Conservation (phyloP, 2,113 vertebrate species). For the Calyptommatus sinebrachiatus region DNA sequence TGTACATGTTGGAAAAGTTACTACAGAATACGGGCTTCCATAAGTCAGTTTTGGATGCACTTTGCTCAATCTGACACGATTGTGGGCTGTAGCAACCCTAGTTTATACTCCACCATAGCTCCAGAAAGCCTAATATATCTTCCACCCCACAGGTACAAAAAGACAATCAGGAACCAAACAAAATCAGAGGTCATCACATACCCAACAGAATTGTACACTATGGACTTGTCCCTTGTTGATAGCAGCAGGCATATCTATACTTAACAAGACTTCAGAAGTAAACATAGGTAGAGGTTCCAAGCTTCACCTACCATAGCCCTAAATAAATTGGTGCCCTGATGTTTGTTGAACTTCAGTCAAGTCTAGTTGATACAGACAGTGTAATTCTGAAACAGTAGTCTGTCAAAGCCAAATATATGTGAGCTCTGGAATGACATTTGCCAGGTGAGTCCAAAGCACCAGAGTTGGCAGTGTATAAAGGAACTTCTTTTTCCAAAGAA, state of each 20-base stretch:
- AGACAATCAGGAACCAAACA: neutral
- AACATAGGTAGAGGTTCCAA: neutral
- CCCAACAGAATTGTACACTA: neutral
- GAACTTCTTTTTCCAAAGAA: neutral
- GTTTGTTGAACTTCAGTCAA: no score
- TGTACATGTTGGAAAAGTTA: neutral
- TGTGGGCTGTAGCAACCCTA: neutral
- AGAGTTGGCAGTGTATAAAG: neutral
- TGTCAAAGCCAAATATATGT: neutral
- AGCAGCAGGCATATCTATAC: accelerated
- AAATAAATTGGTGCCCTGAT: no score
- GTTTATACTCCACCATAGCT: neutral
- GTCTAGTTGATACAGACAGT: no score
- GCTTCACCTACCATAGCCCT: neutral
- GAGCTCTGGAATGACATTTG: neutral
- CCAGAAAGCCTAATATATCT: neutral
- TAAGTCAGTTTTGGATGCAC: neutral
- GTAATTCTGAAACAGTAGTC: no score
- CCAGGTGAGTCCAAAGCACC: neutral
- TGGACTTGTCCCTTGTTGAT: neutral
- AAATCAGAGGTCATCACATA: neutral
- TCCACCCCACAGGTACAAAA: neutral
- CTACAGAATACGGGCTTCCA: neutral
- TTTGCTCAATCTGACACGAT: accelerated
- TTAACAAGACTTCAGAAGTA: neutral